Base-by-base conservation (phyloP, 2,888 invertebrate genomes). In the Trichogramma dendrolimi region DNA sequence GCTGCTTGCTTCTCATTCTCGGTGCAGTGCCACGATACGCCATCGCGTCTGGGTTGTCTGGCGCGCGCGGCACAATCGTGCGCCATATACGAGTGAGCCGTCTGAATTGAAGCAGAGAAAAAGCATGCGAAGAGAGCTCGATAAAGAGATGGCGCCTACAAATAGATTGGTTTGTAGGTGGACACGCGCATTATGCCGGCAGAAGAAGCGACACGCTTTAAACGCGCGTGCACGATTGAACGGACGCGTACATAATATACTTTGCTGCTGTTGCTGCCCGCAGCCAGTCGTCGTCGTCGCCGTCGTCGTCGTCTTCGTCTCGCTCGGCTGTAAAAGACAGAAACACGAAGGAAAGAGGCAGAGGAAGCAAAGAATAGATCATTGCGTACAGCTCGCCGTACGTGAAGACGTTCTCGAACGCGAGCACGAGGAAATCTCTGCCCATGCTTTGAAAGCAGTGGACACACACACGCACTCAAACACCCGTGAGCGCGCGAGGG, bases 91-190 rank as follows among this genome's bases (percentile, higher is more conserved):
- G 27, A 27, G 27, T 27, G 27, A 27, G 27, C 27, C 46, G 46
- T 46, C n/a, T 46, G 8, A 46, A 10, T 46, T 46, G n/a, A 10
- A 46, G n/a, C n/a, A 46, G n/a, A 46, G n/a, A 10, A 46, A 46
- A 2, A 10, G 73, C 75, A 78, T 78, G 78, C 76, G 78, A 78
- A 77, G 76, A 77, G 77, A 77, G 76, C 73, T 27, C 41, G 27
- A 38, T 40, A 49, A 75, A 74, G 77, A 77, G 77, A 76, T 75
- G 78, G 78, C 79, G 78, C 78, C 78, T 78, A 77, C 27, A 27
- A 64, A 78, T 78, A 78, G 78, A 79, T 78, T 78, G 75, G 78
- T 77, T 78, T 78, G 78, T 78, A 78, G 78, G 78, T 78, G 78
- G 78, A 76, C 76, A 74, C 72, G 27, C 6, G 48, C 58, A 78